These are phyloP conservation scores for Notocelia uddmanniana DNA, from an alignment of 2,888 invertebrate genomes.

Conservation along the genomic window DNA sequence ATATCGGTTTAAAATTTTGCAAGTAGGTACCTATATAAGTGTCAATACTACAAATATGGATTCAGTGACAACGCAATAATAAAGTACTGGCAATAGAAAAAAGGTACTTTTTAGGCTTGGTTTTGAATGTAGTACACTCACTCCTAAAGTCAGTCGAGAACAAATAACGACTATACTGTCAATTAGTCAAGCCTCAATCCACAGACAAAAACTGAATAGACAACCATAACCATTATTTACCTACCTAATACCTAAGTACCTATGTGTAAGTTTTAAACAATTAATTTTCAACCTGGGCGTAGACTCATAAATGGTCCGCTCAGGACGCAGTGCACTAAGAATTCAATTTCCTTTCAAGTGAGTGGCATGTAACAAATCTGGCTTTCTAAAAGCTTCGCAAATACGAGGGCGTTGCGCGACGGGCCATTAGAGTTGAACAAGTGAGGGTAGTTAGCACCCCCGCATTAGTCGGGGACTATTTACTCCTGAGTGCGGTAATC, in stretches of 20 bases:
- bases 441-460: constrained; percentile 49
- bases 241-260: not conserved
- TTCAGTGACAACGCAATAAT: too few species aligned
- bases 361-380: constrained; percentile 47
- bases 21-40: too few species aligned
- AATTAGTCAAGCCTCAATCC: too few species aligned
- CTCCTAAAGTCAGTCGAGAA: not conserved
- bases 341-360: constrained; percentile 3
- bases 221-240: not conserved
- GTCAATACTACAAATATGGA: too few species aligned
- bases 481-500: constrained; percentile 44
- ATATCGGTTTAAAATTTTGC: not conserved
- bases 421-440: constrained; percentile 43
- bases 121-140: not conserved
- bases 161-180: too few species aligned
- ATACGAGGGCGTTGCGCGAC: constrained; percentile 32
- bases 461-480: constrained; percentile 48
- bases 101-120: not conserved
- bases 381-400: constrained; percentile 42
- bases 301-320: not conserved
- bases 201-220: too few species aligned
- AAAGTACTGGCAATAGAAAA: too few species aligned
- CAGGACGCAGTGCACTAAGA: not conserved
- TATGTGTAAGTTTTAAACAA: not conserved
- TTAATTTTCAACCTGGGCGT: not conserved